These are phyloP conservation scores for Spodoptera littoralis DNA, from an alignment of 2,888 invertebrate species.

Conservation along the genomic window DNA sequence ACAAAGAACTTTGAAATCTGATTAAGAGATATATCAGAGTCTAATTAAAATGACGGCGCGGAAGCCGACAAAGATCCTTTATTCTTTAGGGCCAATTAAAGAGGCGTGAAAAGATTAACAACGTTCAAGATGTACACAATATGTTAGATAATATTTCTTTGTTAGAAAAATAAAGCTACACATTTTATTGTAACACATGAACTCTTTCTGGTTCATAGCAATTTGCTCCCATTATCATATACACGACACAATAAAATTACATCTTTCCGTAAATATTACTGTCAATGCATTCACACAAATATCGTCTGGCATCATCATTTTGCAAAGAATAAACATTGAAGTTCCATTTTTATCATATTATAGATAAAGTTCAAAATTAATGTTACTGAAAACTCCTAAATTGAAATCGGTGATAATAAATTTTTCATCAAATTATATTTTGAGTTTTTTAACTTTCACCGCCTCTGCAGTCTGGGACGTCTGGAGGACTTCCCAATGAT, in stretches of 20 bases:
- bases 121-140: constrained; percentile 27
- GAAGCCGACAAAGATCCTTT: constrained; percentile 35
- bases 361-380: constrained; percentile 35
- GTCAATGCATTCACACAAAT: constrained; percentile 35
- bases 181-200: constrained; percentile 21
- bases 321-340: constrained; percentile 7
- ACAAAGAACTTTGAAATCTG: constrained; percentile 29
- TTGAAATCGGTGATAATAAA: constrained; percentile 41
- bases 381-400: constrained; percentile 12
- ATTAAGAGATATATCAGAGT: constrained; percentile 34
- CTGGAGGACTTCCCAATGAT: constrained; percentile 75
- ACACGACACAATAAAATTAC: constrained; percentile 7
- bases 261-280: constrained; percentile 1
- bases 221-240: not conserved
- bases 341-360: constrained; percentile 22
- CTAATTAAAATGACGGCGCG: constrained; percentile 42
- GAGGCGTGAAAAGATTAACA: constrained; percentile 52
- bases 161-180: constrained; percentile 7
- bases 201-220: constrained; percentile 2
- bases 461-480: constrained; percentile 60
- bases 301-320: constrained; percentile 15
- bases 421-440: constrained; percentile 60
- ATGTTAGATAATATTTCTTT: constrained; percentile 28
- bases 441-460: constrained; percentile 50
- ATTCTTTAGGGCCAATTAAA: constrained; percentile 42